A percentile compares a stretch with the other conserved stretches of the same genome.
These are phyloP conservation scores for Panonychus citri DNA, from an alignment of 1,140 invertebrate genomes.

Conservation along the genomic window DNA sequence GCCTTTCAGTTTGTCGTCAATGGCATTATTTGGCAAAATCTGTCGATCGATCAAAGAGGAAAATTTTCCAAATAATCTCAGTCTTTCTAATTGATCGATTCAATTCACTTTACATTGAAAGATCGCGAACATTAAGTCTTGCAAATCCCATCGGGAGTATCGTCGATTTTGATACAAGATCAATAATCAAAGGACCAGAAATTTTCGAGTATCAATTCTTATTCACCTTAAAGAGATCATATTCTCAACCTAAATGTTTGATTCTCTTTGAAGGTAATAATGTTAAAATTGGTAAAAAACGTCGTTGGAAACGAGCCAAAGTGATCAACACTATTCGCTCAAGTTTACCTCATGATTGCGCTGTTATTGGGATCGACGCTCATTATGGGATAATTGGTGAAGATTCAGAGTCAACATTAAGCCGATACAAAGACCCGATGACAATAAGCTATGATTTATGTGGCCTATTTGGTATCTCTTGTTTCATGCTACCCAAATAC, in stretches of 20 bases:
- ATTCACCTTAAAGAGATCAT: not conserved
- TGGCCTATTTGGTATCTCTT: not conserved
- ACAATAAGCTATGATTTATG: not conserved
- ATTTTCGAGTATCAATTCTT: too few species aligned
- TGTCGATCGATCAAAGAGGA: too few species aligned
- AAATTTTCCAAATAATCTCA: too few species aligned
- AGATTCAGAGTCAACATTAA: not conserved
- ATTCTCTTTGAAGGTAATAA: not conserved
- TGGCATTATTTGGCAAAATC: too few species aligned
- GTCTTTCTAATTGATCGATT: too few species aligned
- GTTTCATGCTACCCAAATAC: not conserved
- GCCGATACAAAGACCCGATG: not conserved
- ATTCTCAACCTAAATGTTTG: not conserved
- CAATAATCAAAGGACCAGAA: too few species aligned
- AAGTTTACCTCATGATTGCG: not conserved
- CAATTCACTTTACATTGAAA: too few species aligned
- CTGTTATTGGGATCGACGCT: slow-evolving; percentile 1
- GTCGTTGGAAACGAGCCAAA: slow-evolving; percentile 1
- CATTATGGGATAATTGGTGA: not conserved
- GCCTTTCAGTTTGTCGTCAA: too few species aligned
- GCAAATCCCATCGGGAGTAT: too few species aligned
- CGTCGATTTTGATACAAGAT: too few species aligned
- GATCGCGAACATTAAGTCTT: too few species aligned
- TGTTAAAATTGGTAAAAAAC: not conserved
- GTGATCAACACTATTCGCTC: not conserved